phyloP scores from a whole-genome alignment of 2,888 invertebrate species.

The Hyposoter didymator region DNA sequence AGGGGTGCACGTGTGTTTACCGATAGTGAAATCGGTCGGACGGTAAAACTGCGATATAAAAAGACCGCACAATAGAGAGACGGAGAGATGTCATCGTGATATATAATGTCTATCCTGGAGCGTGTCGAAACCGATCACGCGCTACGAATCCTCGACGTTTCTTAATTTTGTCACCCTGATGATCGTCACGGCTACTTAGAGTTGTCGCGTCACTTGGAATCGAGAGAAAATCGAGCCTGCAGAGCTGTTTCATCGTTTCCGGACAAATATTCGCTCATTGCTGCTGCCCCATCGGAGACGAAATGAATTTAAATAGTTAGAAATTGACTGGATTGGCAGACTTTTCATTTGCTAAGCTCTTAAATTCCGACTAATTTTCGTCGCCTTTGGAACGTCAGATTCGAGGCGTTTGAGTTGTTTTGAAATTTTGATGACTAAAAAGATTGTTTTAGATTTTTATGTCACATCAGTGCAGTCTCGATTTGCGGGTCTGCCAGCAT shows the following conservation, averaged over 20 bases:
- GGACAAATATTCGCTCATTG: neutral
- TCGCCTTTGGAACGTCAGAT: neutral
- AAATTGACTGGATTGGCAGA: neutral
- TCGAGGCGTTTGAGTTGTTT: neutral
- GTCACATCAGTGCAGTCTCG: neutral
- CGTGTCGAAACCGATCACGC: slow-evolving; percentile 42
- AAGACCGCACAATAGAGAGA: slow-evolving; percentile 55
- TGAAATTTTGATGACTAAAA: neutral
- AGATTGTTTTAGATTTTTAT: neutral
- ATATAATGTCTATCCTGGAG: slow-evolving; percentile 56
- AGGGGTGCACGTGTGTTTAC: slow-evolving; percentile 79
- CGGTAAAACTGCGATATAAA: slow-evolving; percentile 63
- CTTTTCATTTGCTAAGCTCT: neutral
- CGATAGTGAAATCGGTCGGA: slow-evolving; percentile 69
- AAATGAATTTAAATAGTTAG: neutral
- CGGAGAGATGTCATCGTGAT: slow-evolving; percentile 71
- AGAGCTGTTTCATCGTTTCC: neutral
- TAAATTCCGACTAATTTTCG: neutral
- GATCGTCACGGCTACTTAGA: slow-evolving; percentile 19
- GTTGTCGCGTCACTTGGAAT: slow-evolving; percentile 12
- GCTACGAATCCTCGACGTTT: slow-evolving; percentile 12
- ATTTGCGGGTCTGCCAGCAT: slow-evolving; percentile 75
- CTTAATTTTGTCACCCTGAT: slow-evolving; percentile 19
- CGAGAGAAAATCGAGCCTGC: neutral
- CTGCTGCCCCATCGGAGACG: too few relatives aligned